These are phyloP conservation scores for Clepsis dumicolana DNA, from an alignment of 2,888 invertebrate species.

Conservation along the genomic window DNA sequence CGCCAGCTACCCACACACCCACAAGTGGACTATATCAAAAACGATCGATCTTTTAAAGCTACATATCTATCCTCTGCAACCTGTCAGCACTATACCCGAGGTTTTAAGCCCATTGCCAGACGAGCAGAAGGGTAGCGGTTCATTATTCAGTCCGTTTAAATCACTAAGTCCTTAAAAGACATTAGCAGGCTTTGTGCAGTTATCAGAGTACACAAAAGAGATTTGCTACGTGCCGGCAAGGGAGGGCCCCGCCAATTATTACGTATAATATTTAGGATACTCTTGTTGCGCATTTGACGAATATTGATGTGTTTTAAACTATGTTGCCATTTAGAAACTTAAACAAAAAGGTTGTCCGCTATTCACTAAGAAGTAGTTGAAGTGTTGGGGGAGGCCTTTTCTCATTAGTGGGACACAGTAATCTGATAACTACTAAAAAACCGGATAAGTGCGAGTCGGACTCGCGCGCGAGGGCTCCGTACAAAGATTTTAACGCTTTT, in stretches of 20 bases:
- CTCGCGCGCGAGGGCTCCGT: no score
- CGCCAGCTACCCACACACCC: no score
- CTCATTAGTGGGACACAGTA: no score
- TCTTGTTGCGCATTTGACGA: conserved; percentile 26
- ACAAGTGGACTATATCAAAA: neutral
- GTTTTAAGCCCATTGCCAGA: conserved; percentile 73
- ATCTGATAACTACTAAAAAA: no score
- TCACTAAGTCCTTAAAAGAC: conserved; percentile 86
- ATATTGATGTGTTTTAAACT: conserved; percentile 10
- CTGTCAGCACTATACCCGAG: conserved; percentile 52
- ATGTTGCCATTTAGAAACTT: neutral
- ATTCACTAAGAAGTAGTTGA: no score
- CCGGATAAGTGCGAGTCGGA: no score
- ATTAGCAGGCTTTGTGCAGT: conserved; percentile 84
- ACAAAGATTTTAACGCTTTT: no score
- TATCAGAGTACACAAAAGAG: conserved; percentile 84
- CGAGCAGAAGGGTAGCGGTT: conserved; percentile 78
- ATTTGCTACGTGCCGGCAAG: conserved; percentile 69
- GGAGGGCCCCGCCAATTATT: conserved; percentile 70
- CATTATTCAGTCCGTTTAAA: conserved; percentile 87
- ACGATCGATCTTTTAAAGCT: neutral
- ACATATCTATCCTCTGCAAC: neutral
- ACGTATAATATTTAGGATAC: conserved; percentile 64
- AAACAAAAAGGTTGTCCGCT: neutral
- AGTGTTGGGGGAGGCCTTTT: no score